Evolutionary conservation across 2,113 vertebrate species (phyloP), one percentile per base, ranked within the genome.

Genomic region (Columbina picui): DNA sequence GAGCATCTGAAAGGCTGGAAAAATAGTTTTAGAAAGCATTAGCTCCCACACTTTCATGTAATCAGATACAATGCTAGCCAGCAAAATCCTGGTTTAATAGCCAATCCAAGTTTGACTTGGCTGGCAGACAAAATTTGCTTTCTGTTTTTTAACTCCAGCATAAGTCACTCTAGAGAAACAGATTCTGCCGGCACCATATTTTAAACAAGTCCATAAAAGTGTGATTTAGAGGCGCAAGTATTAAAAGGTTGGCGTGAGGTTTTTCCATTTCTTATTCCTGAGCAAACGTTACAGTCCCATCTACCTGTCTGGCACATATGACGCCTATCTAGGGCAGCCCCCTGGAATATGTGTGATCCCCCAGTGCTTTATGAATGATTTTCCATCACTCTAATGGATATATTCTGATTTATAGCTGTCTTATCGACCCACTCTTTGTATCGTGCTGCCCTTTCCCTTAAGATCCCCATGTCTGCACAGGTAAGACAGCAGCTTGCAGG

Each of bases 31-130:
- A 59, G n/a, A 83, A 93, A 52, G 77, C 74, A 67, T 78, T 69
- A 94, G 87, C 87, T 94, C 89, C 49, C 39, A 90, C 90, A 79
- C 68, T 87, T 96, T 29, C 86, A 81, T 89, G 74, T 87, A 95
- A 96, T 67, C 94, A 87, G 91, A 94, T 88, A 65, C 84, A 57
- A 68, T 4, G 65, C 93, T 61, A 70, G 82, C 91, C 91, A 96
- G 49, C 91, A 79, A 97, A 96, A 94, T 64, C 84, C 84, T 63
- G 82, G 73, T 12, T 96, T 90, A 95, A 94, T 75, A 86, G 92
- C 81, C 84, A 96, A 79, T 91, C 85, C 94, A 95, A 95, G 87
- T 88, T 97, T 94, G 89, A 80, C 64, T 93, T 95, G 92, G 90
- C 91, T 77, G 79, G 83, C 84, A 87, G 94, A 94, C 77, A 71